Evolutionary conservation across 2,888 invertebrate species (phyloP), one percentile per base, ranked within the genome.

Genomic region (Ophion obscuratus): DNA sequence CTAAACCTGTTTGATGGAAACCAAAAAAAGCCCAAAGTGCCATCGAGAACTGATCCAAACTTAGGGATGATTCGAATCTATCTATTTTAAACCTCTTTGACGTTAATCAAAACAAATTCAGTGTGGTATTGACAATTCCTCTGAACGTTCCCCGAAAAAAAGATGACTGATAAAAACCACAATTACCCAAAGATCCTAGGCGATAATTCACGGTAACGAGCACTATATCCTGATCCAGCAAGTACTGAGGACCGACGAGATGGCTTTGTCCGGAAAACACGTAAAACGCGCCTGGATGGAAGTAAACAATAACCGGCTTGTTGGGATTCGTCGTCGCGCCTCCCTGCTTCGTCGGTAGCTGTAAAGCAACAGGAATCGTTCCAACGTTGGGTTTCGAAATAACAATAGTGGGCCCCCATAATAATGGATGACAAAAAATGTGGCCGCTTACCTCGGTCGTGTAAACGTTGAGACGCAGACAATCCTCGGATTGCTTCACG

Each of bases 191-290:
- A 0, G 95, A 92, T 9, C 95, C 96, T 4, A 97, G 93, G 6
- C 97, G 94, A 91, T 96, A 96, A 92, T 96, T 96, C 57, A 96
- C 95, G 1, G 96, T 95, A 7, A 97, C 96, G 64, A 96, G 92
- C 0, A 97, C 96, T 36, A 97, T 92, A 84, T 96, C 96, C 64
- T 95, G 94, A 91, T 97, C 96, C 90, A 97, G 94, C 5, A 96
- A 94, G 89, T 96, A 96, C 87, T 95, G 95, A 0, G 97, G 96
- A 0, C 96, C 96, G 1, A 94, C 92, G 75, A 91, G 89, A n/a
- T 87, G 94, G 85, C 96, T 96, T 87, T 95, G 95, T 0, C 95
- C 96, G 0, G 96, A 95, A n/a, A 94, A 93, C 0, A 95, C 95
- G 92, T 96, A 96, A 92, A 96, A 96, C 7, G 95, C 96, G 0